Base-by-base conservation (phyloP, 2,797 vertebrate species). In the Salarias fasciatus region DNA sequence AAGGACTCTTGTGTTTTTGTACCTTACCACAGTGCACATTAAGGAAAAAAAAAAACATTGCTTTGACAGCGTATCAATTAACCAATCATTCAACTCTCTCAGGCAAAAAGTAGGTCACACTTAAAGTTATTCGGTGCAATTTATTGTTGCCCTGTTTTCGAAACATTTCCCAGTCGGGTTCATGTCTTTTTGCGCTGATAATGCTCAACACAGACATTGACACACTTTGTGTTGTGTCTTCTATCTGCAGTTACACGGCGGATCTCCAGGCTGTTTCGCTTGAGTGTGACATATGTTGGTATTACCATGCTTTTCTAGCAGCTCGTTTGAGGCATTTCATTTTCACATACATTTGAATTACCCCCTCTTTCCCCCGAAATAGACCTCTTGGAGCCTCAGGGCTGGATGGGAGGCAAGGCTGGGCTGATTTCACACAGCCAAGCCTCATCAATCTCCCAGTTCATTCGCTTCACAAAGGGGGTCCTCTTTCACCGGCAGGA, bases 391-490 rank as follows among this genome's bases (percentile, higher is more conserved):
- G 55, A 78, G 82, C 73, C 79, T 63, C 46, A 10, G 2, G 70
- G 78, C 75, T 59, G 48, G 68, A 84, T 71, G 38, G 62, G 61
- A 71, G 78, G 78, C 50, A 61, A 63, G 54, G 48, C 31, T 6
- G 61, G 57, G 46, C 60, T 11, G 49, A 74, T 79, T 76, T 86
- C 80, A 61, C 61, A 53, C 58, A 69, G 68, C 48, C 52, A 12
- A 67, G 68, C 54, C 57, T 85, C 85, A 86, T 92, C 88, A 90
- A 91, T 92, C 91, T 88, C 66, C 59, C 35, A 11, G 76, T 87
- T 89, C 86, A 87, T 86, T 87, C 76, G 7, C 55, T 65, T 85
- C 84, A 84, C 83, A 78, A 79, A 84, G 67, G 79, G 83, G 83
- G 68, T 84, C 79, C 62, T 83, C 81, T 79, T 79, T 84, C 78